These are phyloP conservation scores for Onychomys arenicola DNA, from an alignment of 2,797 vertebrate species.

Conservation along the genomic window DNA sequence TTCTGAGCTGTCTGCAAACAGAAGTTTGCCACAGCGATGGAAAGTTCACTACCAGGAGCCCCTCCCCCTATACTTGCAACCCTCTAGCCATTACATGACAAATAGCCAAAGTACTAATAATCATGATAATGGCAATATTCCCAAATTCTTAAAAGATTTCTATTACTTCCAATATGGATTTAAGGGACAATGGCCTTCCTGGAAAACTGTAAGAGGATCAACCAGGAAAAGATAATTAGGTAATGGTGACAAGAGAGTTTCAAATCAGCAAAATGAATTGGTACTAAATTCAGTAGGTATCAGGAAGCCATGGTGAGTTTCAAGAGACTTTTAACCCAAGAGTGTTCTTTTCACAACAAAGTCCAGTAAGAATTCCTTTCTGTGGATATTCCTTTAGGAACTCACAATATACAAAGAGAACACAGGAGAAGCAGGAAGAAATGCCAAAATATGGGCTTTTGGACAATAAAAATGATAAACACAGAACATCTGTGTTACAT, in stretches of 20 bases:
- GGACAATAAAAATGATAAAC: neutral
- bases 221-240: neutral
- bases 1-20: neutral
- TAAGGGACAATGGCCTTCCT: neutral
- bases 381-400: neutral
- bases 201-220: neutral
- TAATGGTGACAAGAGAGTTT: neutral
- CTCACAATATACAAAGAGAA: neutral
- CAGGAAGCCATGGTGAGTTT: neutral
- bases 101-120: neutral
- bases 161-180: neutral
- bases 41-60: neutral
- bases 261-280: neutral
- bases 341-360: neutral
- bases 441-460: fast-evolving
- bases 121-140: neutral
- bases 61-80: neutral
- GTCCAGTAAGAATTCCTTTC: neutral
- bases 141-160: neutral
- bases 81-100: neutral
- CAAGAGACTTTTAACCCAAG: neutral
- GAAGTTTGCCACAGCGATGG: neutral
- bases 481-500: neutral
- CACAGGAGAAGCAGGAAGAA: neutral
- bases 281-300: neutral